phyloP scores from a whole-genome alignment of 2,888 invertebrate genomes.

The Acleris sparsana region DNA sequence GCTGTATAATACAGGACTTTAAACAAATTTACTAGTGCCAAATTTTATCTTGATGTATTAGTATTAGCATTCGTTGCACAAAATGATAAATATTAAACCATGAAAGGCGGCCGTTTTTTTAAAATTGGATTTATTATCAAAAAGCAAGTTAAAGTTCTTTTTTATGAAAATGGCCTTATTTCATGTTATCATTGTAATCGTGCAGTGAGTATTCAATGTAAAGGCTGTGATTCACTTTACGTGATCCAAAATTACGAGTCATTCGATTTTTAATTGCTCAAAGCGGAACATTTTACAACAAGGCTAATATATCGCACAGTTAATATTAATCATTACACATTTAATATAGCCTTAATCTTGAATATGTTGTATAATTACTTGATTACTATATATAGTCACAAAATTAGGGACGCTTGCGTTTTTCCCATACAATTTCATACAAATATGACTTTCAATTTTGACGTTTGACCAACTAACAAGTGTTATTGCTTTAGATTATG shows the following conservation, averaged over 20 bases:
- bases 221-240: slow-evolving; percentile 80
- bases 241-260: slow-evolving; percentile 46
- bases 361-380: no score
- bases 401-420: no score
- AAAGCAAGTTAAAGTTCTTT: slow-evolving; percentile 5
- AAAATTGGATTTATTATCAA: neutral
- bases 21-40: slow-evolving; percentile 30
- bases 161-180: slow-evolving; percentile 23
- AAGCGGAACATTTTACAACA: slow-evolving; percentile 35
- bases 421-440: no score
- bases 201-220: slow-evolving; percentile 57
- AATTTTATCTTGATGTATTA: slow-evolving; percentile 31
- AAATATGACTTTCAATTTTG: no score
- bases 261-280: slow-evolving; percentile 46
- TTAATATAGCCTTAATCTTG: no score
- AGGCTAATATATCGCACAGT: slow-evolving; percentile 1
- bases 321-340: no score
- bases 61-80: slow-evolving; percentile 11
- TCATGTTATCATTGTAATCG: slow-evolving; percentile 34
- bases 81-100: slow-evolving; percentile 10
- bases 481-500: no score
- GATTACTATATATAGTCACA: no score
- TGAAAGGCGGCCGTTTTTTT: slow-evolving; percentile 17
- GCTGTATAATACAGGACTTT: slow-evolving; percentile 31
- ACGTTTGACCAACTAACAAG: no score